A percentile compares a stretch with the other conserved stretches of the same genome.
phyloP scores from a whole-genome alignment of 2,797 vertebrate species.

The Glossophaga mutica region DNA sequence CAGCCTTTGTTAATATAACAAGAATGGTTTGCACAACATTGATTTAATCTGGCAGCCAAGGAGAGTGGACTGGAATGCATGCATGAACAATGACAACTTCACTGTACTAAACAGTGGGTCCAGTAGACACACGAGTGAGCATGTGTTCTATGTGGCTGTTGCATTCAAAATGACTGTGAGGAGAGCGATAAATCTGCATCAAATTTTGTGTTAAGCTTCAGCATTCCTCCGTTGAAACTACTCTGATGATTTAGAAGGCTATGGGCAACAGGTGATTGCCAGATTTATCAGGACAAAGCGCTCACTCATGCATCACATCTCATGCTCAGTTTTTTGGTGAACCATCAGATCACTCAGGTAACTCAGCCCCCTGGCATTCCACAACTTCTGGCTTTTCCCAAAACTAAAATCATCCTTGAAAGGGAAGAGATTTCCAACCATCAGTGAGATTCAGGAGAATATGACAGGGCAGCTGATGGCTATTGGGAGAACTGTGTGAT shows the following conservation, averaged over 20 bases:
- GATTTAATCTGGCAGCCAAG: neutral
- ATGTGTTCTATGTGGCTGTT: neutral
- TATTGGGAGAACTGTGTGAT: neutral
- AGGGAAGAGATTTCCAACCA: neutral
- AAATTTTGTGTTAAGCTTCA: neutral
- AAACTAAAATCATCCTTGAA: neutral
- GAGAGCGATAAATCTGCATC: neutral
- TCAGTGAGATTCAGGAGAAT: neutral
- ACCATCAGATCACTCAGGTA: neutral
- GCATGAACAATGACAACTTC: neutral
- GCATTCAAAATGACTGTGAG: neutral
- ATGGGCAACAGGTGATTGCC: neutral
- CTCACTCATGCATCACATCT: neutral
- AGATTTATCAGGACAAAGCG: neutral
- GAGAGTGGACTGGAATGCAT: neutral
- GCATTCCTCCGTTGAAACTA: neutral
- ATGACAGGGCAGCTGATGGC: neutral
- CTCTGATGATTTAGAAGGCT: neutral
- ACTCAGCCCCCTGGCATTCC: neutral
- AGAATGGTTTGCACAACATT: neutral
- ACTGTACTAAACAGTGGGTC: neutral
- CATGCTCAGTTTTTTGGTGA: neutral
- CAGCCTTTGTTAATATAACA: neutral
- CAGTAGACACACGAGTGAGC: neutral
- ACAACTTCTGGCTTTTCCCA: neutral